phyloP scores from a whole-genome alignment of 2,113 vertebrate species.

The Machaerirhynchus nigripectus region DNA sequence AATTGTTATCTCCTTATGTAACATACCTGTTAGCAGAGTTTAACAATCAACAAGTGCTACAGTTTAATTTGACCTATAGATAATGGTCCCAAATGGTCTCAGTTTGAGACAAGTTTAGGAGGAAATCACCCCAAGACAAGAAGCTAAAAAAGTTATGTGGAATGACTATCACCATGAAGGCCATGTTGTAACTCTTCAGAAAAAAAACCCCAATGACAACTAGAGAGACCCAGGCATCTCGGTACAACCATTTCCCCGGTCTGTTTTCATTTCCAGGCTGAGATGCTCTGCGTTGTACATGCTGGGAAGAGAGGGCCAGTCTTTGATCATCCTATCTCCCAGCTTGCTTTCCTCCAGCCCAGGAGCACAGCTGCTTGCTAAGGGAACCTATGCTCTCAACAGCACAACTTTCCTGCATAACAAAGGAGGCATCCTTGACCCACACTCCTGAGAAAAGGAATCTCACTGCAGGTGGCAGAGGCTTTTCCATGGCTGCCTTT shows the following conservation, averaged over 20 bases:
- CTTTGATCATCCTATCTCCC: accelerated
- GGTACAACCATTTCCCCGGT: background rate
- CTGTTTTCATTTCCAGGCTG: background rate
- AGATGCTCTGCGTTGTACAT: background rate
- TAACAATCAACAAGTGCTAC: background rate
- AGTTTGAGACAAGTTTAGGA: background rate
- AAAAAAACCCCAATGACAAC: background rate
- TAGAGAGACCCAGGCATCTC: background rate
- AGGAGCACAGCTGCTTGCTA: background rate
- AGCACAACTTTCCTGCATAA: background rate
- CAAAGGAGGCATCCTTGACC: background rate
- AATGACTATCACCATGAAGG: background rate
- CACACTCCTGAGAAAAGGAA: background rate
- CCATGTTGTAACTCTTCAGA: background rate
- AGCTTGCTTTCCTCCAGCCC: background rate
- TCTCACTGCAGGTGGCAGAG: background rate
- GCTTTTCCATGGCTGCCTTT: background rate
- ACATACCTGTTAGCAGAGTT: background rate
- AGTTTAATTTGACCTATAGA: background rate
- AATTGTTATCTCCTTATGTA: background rate
- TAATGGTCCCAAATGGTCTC: background rate
- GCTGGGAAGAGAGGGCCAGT: background rate
- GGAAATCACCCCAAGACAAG: background rate
- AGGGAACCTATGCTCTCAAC: background rate
- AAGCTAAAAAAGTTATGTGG: background rate